Evolutionary conservation across 2,888 invertebrate genomes (phyloP).

Genomic region (Calephelis perditalis): DNA sequence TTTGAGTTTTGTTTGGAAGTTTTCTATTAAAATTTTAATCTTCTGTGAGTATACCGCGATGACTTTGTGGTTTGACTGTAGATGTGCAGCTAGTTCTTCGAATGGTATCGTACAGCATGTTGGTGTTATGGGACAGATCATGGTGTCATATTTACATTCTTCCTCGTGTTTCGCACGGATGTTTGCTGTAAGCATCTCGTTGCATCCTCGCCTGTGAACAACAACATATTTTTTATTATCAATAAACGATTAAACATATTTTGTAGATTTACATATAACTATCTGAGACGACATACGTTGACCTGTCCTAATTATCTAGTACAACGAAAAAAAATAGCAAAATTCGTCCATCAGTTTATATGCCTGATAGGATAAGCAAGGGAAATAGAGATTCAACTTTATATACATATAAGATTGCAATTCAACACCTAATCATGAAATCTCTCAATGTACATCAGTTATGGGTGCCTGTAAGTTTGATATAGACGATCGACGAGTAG

Average conservation of each 20-base stretch:
- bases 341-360: too few relatives aligned
- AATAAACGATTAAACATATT: background rate
- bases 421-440: too few relatives aligned
- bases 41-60: conserved; percentile 71
- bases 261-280: too few relatives aligned
- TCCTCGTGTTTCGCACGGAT: conserved; percentile 66
- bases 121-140: conserved; percentile 66
- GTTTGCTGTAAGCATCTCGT: conserved; percentile 57
- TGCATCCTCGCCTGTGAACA: conserved; percentile 67
- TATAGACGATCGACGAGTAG: too few relatives aligned
- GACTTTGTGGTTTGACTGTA: conserved; percentile 61
- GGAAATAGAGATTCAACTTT: too few relatives aligned
- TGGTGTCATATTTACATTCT: conserved; percentile 65
- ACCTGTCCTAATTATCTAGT: too few relatives aligned
- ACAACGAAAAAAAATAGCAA: too few relatives aligned
- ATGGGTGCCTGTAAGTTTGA: too few relatives aligned
- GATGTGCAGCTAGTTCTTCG: conserved; percentile 62
- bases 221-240: conserved; percentile 22
- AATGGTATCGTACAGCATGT: conserved; percentile 64
- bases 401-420: too few relatives aligned
- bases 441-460: too few relatives aligned
- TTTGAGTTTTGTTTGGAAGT: conserved; percentile 69
- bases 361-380: too few relatives aligned
- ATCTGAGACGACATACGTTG: too few relatives aligned
- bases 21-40: conserved; percentile 70